Percentiles rank a stretch among this genome's conserved stretches.
These are phyloP conservation scores for Cirrhinus molitorella DNA, from an alignment of 2,797 vertebrate genomes.

Conservation along the genomic window DNA sequence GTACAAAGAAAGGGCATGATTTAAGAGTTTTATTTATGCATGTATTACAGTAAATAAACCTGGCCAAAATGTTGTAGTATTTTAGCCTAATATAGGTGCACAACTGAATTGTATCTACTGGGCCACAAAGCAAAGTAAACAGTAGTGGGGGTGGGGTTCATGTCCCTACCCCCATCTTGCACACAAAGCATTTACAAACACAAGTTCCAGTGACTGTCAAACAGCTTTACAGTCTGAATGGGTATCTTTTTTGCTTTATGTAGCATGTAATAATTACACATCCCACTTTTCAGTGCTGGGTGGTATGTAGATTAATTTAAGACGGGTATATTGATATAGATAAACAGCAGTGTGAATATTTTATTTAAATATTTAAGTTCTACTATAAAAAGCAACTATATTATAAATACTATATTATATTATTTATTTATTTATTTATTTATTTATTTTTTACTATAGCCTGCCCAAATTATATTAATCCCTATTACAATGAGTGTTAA, in stretches of 20 bases:
- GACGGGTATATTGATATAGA: neutral
- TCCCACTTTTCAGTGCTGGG: too few species aligned
- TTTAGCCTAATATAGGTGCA: neutral
- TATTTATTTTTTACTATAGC: too few species aligned
- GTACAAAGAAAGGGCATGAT: neutral
- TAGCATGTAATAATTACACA: conserved; percentile 60
- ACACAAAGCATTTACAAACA: conserved; percentile 10
- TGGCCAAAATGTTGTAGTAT: neutral
- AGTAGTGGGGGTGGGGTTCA: neutral
- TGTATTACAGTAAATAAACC: neutral
- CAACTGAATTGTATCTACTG: neutral
- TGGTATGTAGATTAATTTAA: too few species aligned
- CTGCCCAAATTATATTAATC: too few species aligned
- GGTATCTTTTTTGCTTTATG: conserved; percentile 75
- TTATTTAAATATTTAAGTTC: too few species aligned
- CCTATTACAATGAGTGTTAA: too few species aligned
- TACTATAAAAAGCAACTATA: too few species aligned
- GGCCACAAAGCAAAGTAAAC: neutral
- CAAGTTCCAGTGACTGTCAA: conserved; percentile 16
- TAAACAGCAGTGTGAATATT: too few species aligned
- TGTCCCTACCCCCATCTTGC: neutral
- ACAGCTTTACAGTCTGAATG: conserved; percentile 64
- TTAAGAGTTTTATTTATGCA: conserved; percentile 27
- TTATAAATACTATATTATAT: too few species aligned
- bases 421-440: too few species aligned